Conservation (phyloP, 2,888 invertebrate species). For the Idaea dimidiata region DNA sequence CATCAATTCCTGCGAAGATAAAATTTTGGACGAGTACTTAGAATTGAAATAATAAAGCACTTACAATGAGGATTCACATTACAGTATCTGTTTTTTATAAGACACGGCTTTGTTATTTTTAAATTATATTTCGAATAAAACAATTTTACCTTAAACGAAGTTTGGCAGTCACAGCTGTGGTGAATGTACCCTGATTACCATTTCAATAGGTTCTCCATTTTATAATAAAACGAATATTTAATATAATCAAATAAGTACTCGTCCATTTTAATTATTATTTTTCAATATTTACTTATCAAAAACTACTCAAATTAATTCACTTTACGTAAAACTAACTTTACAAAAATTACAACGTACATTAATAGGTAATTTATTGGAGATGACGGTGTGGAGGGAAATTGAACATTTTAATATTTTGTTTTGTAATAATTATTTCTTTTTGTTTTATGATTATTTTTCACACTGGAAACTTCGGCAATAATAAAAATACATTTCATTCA, state of each 20-base stretch:
- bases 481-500: no score
- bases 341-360: constrained; percentile 74
- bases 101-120: neutral
- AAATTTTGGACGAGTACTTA: constrained; percentile 68
- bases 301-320: constrained; percentile 73
- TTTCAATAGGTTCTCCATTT: constrained; percentile 35
- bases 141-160: neutral
- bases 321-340: constrained; percentile 70
- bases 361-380: constrained; percentile 47
- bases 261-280: constrained; percentile 58
- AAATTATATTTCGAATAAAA: neutral
- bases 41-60: constrained; percentile 6
- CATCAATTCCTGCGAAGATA: constrained; percentile 78
- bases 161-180: constrained; percentile 35
- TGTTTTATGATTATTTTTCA: no score
- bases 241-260: constrained; percentile 44
- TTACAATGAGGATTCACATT: constrained; percentile 10
- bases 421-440: no score
- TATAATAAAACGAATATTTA: constrained; percentile 21
- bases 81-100: neutral
- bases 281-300: constrained; percentile 78
- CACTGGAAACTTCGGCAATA: no score
- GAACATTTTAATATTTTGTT: neutral
- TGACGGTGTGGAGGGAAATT: neutral
- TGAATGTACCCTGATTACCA: constrained; percentile 75